Evolutionary conservation across 1,140 invertebrate genomes (phyloP).

Genomic region (Papilio machaon): DNA sequence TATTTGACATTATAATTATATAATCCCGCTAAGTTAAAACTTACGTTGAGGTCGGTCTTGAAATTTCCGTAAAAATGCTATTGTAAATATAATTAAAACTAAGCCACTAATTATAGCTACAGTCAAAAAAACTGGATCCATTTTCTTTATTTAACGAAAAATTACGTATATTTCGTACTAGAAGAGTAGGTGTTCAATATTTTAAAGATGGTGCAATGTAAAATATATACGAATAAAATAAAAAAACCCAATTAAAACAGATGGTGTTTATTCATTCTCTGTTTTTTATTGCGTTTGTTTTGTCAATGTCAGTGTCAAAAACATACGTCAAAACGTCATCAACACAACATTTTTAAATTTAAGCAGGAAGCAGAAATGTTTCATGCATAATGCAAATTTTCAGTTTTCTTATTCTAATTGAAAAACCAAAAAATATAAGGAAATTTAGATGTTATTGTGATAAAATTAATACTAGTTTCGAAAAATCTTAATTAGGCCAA

Average conservation of each 20-base stretch:
- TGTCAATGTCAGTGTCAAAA: constrained; percentile 14
- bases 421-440: not conserved
- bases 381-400: not conserved
- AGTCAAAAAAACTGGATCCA: constrained; percentile 73
- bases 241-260: constrained; percentile 1
- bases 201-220: not conserved
- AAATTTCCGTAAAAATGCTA: constrained; percentile 62
- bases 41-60: constrained; percentile 65
- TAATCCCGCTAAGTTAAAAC: constrained; percentile 21
- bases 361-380: not conserved
- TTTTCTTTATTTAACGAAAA: constrained; percentile 39
- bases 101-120: constrained; percentile 70
- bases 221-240: not conserved
- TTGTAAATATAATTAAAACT: constrained; percentile 61
- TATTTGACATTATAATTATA: not conserved
- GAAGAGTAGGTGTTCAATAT: not conserved
- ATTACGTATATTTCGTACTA: constrained; percentile 4
- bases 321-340: not conserved
- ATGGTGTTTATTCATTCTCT: no score
- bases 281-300: constrained; percentile 18
- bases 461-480: not conserved
- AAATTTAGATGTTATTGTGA: not conserved
- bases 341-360: not conserved
- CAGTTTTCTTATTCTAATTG: not conserved
- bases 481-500: no score